Evolutionary conservation across 2,113 vertebrate species (phyloP), one percentile per base, ranked within the genome.

Genomic region (Podarcis raffonei): DNA sequence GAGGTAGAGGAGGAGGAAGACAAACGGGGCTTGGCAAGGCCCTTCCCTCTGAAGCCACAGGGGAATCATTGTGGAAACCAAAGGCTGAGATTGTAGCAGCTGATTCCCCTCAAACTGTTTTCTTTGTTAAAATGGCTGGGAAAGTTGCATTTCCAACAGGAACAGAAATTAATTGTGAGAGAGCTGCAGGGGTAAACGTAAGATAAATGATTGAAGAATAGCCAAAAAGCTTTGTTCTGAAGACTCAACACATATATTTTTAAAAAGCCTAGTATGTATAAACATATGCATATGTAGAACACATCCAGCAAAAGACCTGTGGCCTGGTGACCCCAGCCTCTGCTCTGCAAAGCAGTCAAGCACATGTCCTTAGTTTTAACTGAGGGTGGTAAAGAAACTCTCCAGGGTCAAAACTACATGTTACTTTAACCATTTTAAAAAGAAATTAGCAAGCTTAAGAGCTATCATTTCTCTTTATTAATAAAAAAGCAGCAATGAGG

Each of bases 41-140:
- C 27, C 30, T 32, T 59, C 48, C n/a, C 16, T 59, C 78, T 35
- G 57, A 81, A n/a, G 57, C 7, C 20, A 81, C 20, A 18, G 62
- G 79, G 32, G n/a, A 81, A 81, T 22, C 16, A 62, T 23, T 16
- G 74, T n/a, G 1, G n/a, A 25, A 23, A 86, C 59, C 72, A 89
- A 80, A 81, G 82, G 68, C 69, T 74, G 93, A 82, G 91, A 93
- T 90, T 91, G 93, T 87, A 81, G 79, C 79, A 9, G 20, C 22
- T 32, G 62, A 81, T 65, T 11, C 57, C 57, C 18, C 74, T 35
- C 35, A 76, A 23, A 20, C 32, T 15, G 20, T 37, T 22, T 11
- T 59, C 18, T n/a, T 81, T 57, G 16, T 5, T 35, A 82, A 4
- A 35, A 65, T 32, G 65, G 57, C 2, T 25, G 57, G 32, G 20